These are phyloP conservation scores for Pemphigus obesinymphae DNA, from an alignment of 1,140 invertebrate genomes.

Conservation along the genomic window DNA sequence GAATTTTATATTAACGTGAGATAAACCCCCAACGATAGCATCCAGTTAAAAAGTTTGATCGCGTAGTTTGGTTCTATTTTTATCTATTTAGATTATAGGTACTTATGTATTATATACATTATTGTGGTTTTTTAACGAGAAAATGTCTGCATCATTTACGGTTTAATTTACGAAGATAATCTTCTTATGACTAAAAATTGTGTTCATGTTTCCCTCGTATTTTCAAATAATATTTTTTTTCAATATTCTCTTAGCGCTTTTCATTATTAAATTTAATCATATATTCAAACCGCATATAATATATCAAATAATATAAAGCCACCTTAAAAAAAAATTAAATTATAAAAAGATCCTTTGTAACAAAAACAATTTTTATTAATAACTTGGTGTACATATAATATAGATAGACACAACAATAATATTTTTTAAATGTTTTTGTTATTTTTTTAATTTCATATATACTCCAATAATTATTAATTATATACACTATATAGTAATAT, in stretches of 20 bases:
- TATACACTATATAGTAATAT: neutral
- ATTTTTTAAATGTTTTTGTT: no score
- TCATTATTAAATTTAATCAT: constrained; percentile 1
- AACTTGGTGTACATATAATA: neutral
- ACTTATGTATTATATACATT: neutral
- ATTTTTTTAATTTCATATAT: no score
- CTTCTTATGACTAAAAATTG: neutral
- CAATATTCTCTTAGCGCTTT: neutral
- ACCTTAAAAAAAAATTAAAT: neutral
- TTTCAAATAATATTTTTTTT: constrained; percentile 5
- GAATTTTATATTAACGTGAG: no score
- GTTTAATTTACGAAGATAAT: constrained; percentile 11
- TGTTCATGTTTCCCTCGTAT: neutral
- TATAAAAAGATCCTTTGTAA: neutral
- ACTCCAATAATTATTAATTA: no score
- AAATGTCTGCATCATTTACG: neutral
- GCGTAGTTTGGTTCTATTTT: neutral
- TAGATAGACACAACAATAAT: no score
- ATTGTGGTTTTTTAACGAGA: neutral
- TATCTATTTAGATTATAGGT: neutral
- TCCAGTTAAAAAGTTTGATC: no score
- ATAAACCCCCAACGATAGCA: no score
- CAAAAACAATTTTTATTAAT: no score
- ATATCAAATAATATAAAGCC: no score
- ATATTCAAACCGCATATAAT: no score